A percentile compares a stretch with the other conserved stretches of the same genome.
Evolutionary conservation across 2,113 vertebrate species (phyloP).

Genomic region (Colinus virginianus): DNA sequence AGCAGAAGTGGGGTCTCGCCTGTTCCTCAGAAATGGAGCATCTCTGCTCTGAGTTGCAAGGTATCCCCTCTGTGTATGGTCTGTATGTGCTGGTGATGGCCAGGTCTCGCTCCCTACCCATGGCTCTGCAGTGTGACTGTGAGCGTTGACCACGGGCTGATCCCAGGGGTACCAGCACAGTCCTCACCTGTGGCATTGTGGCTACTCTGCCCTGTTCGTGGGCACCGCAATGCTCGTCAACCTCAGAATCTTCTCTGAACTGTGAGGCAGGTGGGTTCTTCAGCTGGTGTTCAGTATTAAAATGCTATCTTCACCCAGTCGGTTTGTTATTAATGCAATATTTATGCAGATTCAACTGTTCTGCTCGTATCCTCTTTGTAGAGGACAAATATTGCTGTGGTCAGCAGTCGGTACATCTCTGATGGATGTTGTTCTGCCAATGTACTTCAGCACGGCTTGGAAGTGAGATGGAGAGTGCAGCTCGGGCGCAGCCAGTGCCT

Average conservation of each 20-base stretch:
- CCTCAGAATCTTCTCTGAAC: neutral
- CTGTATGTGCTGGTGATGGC: neutral
- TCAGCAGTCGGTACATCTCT: slow-evolving; percentile 48
- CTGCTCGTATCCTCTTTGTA: slow-evolving; percentile 4
- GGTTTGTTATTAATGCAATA: slow-evolving; percentile 1
- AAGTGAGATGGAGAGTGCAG: slow-evolving; percentile 44
- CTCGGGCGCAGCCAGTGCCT: neutral
- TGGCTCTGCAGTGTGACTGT: neutral
- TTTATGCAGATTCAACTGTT: slow-evolving; percentile 55
- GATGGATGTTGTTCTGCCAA: slow-evolving; percentile 60
- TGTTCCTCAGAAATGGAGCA: neutral
- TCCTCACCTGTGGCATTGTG: neutral
- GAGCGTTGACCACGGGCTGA: neutral
- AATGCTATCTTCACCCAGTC: neutral
- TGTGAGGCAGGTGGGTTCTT: neutral
- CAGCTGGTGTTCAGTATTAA: neutral
- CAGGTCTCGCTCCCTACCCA: neutral
- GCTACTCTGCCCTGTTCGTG: neutral
- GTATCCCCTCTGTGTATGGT: neutral
- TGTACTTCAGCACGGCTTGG: slow-evolving; percentile 45
- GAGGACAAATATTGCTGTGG: slow-evolving; percentile 56
- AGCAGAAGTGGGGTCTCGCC: neutral
- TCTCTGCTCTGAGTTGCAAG: neutral
- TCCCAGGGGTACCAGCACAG: neutral
- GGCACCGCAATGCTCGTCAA: fast-evolving